Evolutionary conservation across 2,797 vertebrate species (phyloP).

Genomic region (Mormyrops attenuatus): DNA sequence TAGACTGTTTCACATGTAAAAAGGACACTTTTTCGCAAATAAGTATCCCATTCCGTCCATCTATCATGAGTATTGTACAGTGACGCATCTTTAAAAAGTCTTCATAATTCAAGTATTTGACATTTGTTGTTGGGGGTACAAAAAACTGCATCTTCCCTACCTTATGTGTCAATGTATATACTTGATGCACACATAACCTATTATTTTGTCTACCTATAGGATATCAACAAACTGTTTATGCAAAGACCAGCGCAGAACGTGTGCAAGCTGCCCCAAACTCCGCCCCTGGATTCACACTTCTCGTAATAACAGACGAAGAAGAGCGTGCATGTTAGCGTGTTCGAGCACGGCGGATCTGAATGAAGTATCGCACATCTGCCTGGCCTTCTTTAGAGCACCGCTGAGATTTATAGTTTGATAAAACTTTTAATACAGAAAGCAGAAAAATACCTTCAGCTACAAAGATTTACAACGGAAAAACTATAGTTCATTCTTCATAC

Average conservation of each 20-base stretch:
- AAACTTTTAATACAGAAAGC: not conserved
- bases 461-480: not conserved
- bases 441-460: conserved; percentile 4
- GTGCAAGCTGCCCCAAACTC: not conserved
- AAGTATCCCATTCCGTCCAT: not conserved
- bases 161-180: not conserved
- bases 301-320: not conserved
- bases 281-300: not conserved
- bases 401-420: not conserved
- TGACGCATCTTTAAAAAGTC: not conserved
- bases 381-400: not conserved
- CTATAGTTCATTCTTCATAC: not conserved
- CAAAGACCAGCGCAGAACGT: not conserved
- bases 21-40: not conserved
- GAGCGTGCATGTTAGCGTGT: not conserved
- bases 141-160: not conserved
- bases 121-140: not conserved
- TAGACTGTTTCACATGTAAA: not conserved
- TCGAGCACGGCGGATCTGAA: not conserved
- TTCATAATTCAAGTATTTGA: not conserved
- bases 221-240: not conserved
- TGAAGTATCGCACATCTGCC: not conserved
- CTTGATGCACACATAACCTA: not conserved
- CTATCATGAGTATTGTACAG: not conserved
- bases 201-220: not conserved